Evolutionary conservation across 2,797 vertebrate species (phyloP), one percentile per base, ranked within the genome.

Genomic region (Phoxinus dragarum): DNA sequence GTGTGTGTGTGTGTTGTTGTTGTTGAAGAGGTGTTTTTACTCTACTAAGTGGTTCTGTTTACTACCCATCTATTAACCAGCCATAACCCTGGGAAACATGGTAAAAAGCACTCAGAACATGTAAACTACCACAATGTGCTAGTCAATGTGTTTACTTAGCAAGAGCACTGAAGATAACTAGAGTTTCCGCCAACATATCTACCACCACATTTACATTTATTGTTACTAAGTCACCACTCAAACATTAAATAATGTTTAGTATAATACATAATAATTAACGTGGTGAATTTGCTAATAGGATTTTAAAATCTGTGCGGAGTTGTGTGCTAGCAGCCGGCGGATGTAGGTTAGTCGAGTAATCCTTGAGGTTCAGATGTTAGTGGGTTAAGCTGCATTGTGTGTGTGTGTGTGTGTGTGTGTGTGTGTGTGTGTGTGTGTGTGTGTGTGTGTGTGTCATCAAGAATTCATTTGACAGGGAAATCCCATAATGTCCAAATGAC

Each of bases 331-430:
- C 68, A 31, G 27, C 49, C 47, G 44, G 9, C 23, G 59, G 67
- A 94, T 94, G 92, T 95, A 90, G 94, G 94, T 95, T 94, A 95
- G 89, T 90, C 89, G 91, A 93, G 90, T 95, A 95, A 95, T 94
- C 94, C 94, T 91, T 89, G 77, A 90, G 88, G 91, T 87, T 88
- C 93, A 92, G 89, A 93, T 93, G 94, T 92, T 93, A 93, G 89
- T 91, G 86, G 92, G 92, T 89, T 91, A 93, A 91, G 74, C 87
- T 76, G 82, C 31, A 40, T 64, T 75, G 86, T 77, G 3, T 42
- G 16, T 19, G 5, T 31, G 38, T 64, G 42, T 59, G 31, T 11
- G 27, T 19, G 49, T 21, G 42, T 44, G 68, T 72, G 36, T 44
- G 69, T 73, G 71, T 74, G 69, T 72, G 69, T 16, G 71, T 31